phyloP scores from a whole-genome alignment of 2,113 vertebrate species.

The Naja naja region DNA sequence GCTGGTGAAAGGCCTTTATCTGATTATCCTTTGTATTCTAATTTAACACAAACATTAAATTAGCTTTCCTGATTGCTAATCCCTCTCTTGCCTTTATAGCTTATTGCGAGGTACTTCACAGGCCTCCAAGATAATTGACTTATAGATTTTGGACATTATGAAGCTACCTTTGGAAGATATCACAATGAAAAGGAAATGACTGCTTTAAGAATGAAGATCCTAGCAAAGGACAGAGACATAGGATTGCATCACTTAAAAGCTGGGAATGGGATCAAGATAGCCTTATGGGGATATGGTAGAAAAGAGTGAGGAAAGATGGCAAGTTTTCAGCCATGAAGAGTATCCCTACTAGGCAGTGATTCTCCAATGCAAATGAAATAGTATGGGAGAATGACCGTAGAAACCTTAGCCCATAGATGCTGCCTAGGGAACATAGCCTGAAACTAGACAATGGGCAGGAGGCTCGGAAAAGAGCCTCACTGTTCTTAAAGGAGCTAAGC shows the following conservation, averaged over 20 bases:
- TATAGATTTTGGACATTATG: background rate
- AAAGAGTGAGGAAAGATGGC: background rate
- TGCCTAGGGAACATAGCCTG: background rate
- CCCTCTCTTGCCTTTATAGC: background rate
- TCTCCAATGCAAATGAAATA: background rate
- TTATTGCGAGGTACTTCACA: background rate
- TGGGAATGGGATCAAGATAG: background rate
- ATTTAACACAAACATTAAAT: background rate
- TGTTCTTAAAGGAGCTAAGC: background rate
- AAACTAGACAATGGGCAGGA: background rate
- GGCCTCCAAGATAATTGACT: background rate
- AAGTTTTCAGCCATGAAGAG: background rate
- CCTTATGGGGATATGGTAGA: background rate
- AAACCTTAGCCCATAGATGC: background rate
- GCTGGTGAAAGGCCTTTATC: background rate
- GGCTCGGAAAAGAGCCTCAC: background rate
- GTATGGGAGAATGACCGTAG: background rate
- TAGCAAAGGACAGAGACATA: background rate
- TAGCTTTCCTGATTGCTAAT: background rate
- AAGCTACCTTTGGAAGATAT: background rate
- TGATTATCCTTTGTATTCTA: background rate
- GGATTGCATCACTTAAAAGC: background rate
- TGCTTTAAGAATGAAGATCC: background rate
- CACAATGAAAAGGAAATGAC: background rate
- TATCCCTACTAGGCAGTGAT: background rate